Conservation (phyloP, 2,888 invertebrate species). For the Dryobota labecula region DNA sequence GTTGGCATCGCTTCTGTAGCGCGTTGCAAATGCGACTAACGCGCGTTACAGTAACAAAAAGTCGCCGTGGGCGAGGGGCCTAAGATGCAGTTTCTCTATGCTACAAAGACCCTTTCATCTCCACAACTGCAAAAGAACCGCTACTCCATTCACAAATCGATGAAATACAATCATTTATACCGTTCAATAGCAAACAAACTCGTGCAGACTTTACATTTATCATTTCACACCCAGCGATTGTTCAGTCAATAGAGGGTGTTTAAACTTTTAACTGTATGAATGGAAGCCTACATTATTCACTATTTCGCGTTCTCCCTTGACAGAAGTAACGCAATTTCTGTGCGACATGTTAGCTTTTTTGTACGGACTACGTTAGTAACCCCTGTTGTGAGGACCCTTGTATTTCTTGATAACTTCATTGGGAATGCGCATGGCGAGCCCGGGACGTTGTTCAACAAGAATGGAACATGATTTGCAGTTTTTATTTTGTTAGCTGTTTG, state of each 20-base stretch:
- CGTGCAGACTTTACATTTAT: conserved; percentile 78
- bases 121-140: conserved; percentile 33
- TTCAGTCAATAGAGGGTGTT: conserved; percentile 86
- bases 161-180: conserved; percentile 55
- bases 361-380: conserved; percentile 65
- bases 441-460: conserved; percentile 74
- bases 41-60: no score
- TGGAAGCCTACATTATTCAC: conserved; percentile 86
- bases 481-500: conserved; percentile 55
- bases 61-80: no score
- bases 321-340: conserved; percentile 77
- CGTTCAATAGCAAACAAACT: conserved; percentile 63
- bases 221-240: conserved; percentile 81
- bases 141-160: conserved; percentile 47
- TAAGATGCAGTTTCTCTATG: background rate
- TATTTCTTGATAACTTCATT: conserved; percentile 89
- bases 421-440: conserved; percentile 71
- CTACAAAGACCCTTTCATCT: conserved; percentile 12
- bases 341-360: conserved; percentile 83
- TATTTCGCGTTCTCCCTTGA: conserved; percentile 79
- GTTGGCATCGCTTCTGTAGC: no score
- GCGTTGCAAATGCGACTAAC: no score
- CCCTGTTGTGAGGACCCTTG: conserved; percentile 77
- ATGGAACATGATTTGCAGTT: conserved; percentile 72
- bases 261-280: conserved; percentile 86